These are phyloP conservation scores for Heliconius eleuchia DNA, from an alignment of 1,140 invertebrate species.

Conservation along the genomic window DNA sequence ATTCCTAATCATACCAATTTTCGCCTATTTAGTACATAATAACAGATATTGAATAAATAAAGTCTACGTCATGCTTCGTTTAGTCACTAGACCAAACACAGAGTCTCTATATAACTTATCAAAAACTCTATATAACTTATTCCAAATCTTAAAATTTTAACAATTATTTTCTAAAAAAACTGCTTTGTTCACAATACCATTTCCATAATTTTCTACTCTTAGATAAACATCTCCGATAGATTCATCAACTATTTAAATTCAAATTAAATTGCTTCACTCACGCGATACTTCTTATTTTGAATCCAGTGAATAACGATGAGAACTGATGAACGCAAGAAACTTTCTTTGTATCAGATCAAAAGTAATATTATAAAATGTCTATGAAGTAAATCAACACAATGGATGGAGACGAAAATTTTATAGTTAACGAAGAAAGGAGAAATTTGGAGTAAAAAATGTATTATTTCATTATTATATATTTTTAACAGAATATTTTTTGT, in stretches of 20 bases:
- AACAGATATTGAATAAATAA: too few relatives aligned
- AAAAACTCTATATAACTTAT: too few relatives aligned
- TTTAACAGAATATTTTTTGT: too few relatives aligned
- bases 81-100: too few relatives aligned
- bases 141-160: too few relatives aligned
- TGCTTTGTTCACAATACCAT: background rate
- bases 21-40: too few relatives aligned
- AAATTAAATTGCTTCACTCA: conserved; percentile 55
- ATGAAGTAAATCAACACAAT: background rate
- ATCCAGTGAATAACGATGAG: conserved; percentile 29
- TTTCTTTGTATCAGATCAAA: conserved; percentile 23
- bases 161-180: too few relatives aligned
- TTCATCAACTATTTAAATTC: conserved; percentile 56
- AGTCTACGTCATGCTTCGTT: too few relatives aligned
- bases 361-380: background rate
- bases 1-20: too few relatives aligned
- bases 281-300: conserved; percentile 53
- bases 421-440: background rate
- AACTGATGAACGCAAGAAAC: conserved; percentile 34
- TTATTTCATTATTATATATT: background rate
- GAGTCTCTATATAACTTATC: too few relatives aligned
- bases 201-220: background rate
- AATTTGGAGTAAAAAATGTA: background rate
- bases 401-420: background rate
- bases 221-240: conserved; percentile 20